Evolutionary conservation across 2,113 vertebrate species (phyloP).

Genomic region (Amazona vittata): DNA sequence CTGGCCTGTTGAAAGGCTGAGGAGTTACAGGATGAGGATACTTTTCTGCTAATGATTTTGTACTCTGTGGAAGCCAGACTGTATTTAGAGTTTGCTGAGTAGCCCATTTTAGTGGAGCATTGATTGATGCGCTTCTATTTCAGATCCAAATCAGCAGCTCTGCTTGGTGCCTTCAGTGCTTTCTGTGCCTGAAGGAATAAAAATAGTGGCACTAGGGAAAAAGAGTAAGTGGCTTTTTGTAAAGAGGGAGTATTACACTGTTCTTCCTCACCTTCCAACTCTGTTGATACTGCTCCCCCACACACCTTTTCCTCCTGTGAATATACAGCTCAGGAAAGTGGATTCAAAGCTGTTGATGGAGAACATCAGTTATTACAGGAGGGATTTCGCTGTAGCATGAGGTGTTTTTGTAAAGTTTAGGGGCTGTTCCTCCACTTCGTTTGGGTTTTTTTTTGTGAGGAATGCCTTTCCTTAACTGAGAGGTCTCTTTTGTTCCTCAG

Average conservation of each 20-base stretch:
- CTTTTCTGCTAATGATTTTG: rapidly evolving
- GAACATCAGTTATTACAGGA: background rate
- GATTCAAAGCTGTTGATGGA: background rate
- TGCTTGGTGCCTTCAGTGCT: background rate
- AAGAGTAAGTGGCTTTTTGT: background rate
- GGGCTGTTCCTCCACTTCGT: background rate
- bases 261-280: background rate
- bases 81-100: background rate
- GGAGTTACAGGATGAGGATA: background rate
- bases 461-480: background rate
- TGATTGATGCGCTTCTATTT: background rate
- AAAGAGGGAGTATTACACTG: rapidly evolving
- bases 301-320: rapidly evolving
- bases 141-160: background rate
- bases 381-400: background rate
- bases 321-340: background rate
- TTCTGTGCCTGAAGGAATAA: background rate
- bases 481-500: conserved; percentile 68
- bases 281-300: background rate
- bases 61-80: background rate
- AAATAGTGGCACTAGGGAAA: background rate
- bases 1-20: background rate
- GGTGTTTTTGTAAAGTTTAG: background rate
- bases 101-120: background rate
- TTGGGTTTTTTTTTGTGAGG: background rate